Base-by-base conservation (phyloP, 2,797 vertebrate genomes). In the Coracias cyanogaster region DNA sequence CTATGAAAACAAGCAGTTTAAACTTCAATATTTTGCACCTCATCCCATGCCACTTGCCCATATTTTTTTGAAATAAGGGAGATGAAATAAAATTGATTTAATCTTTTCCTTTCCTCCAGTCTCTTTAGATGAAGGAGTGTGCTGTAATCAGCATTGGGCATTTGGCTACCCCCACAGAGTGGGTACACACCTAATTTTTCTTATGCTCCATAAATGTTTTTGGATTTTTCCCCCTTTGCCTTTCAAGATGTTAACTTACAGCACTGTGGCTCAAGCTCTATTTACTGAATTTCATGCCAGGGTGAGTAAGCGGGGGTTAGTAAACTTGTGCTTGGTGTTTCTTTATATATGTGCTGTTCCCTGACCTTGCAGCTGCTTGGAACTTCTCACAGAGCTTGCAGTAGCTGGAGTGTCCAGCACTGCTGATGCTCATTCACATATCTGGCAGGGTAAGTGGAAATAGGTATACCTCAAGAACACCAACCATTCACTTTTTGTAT, bases 281-380 rank as follows among this genome's bases (percentile, higher is more conserved):
- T 79, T 88, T 79, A 64, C 69, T 94, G 82, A 64, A 69, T 95
- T 93, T 94, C 76, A 88, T 79, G 41, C 52, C 90, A 95, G 39
- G 92, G 78, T 15, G 46, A 94, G 49, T 76, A 54, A 62, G 22
- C 90, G 54, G 20, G 60, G 10, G 48, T 91, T 86, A 82, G 95
- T 77, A 87, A 74, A 92, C 55, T 69, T 1, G 3, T 65, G 22
- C 15, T 85, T 72, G 49, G 61, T 52, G 16, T 88, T 55, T 58
- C 13, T 76, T 8, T 61, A 0, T 69, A 2, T 45, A 1, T 26
- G 45, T 37, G 31, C 25, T 61, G 51, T 88, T 94, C 69, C 21
- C 37, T 28, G 71, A 65, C 10, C 55, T 86, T 52, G 60, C 25
- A 78, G 25, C 39, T 87, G 25, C 65, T 31, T 80, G 15, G 33